Evolutionary conservation across 1,140 invertebrate species (phyloP).

Genomic region (Caenorhabditis briggsae): DNA sequence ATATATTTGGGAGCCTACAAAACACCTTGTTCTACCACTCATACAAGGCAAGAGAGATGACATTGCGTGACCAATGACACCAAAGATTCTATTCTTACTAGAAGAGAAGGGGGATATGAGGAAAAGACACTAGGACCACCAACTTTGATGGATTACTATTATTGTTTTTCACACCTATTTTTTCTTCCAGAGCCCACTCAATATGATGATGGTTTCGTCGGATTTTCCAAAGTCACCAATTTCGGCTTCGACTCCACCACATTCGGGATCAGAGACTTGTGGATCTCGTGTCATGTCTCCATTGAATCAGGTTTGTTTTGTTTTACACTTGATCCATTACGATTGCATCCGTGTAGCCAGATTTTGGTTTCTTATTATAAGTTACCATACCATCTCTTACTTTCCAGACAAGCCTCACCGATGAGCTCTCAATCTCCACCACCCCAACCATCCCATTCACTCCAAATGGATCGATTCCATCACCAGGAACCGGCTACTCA

Average conservation of each 20-base stretch:
- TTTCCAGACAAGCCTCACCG: constrained; percentile 2
- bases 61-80: constrained; percentile 55
- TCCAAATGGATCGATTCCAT: constrained; percentile 42
- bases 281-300: constrained; percentile 38
- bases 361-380: background rate
- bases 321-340: too few relatives aligned
- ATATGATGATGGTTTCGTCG: background rate
- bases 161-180: constrained; percentile 13
- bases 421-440: constrained; percentile 20
- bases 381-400: background rate
- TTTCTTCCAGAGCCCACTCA: background rate
- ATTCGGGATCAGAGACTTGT: constrained; percentile 10
- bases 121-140: background rate
- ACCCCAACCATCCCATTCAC: constrained; percentile 11
- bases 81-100: background rate
- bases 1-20: background rate
- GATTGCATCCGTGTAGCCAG: too few relatives aligned
- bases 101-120: background rate
- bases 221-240: constrained; percentile 32
- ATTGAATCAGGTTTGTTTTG: background rate
- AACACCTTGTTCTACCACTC: constrained; percentile 39
- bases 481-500: constrained; percentile 13
- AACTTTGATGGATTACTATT: constrained; percentile 56
- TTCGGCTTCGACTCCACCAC: background rate
- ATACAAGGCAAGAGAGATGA: background rate